These are phyloP conservation scores for Sternotherus odoratus DNA, from an alignment of 2,797 vertebrate genomes.

Conservation along the genomic window DNA sequence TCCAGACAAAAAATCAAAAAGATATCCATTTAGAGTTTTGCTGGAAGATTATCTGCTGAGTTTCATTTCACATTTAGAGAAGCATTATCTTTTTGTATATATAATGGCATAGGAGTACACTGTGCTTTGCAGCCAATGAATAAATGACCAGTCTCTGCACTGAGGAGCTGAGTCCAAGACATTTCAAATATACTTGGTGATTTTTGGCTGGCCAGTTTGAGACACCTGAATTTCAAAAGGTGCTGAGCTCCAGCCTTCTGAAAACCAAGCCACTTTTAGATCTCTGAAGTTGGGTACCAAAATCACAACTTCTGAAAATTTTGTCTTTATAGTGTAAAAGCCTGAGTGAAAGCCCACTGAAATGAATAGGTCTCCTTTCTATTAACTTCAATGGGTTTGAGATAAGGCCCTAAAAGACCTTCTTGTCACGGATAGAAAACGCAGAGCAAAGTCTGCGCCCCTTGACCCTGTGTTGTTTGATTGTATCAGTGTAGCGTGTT, in stretches of 20 bases:
- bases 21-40: constrained; percentile 12
- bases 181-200: neutral
- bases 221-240: neutral
- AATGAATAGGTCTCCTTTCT: neutral
- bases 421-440: neutral
- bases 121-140: neutral
- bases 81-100: constrained; percentile 35
- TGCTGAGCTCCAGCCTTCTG: neutral
- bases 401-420: neutral
- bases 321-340: neutral
- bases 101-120: constrained; percentile 1
- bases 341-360: neutral
- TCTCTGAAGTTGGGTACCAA: neutral
- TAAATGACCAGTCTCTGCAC: neutral
- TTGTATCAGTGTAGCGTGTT: neutral
- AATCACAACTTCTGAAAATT: neutral
- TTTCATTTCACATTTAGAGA: neutral
- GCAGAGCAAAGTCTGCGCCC: neutral
- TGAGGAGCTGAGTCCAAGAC: neutral
- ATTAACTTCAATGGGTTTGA: neutral
- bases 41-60: neutral
- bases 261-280: neutral
- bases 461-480: neutral
- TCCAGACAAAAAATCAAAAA: neutral
- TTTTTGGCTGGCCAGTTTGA: neutral